Conservation (phyloP, 64 coral and sea anemone genomes). For the Stichodactyla helianthus region DNA sequence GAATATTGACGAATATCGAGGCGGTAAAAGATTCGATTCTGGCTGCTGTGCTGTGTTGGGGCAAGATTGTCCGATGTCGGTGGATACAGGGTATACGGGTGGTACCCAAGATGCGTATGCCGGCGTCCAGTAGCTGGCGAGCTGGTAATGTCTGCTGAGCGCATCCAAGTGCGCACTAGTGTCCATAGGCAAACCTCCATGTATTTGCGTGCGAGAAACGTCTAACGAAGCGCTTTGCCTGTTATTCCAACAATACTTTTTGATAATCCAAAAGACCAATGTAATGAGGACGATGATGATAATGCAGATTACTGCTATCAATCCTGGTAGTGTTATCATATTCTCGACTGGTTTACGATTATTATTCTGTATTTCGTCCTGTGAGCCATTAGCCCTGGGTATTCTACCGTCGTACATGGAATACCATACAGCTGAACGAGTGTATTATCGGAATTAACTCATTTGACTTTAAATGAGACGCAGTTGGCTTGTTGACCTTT, state of each 20-base stretch:
- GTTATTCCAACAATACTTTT: not conserved
- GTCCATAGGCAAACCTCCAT: not conserved
- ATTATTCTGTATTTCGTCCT: not conserved
- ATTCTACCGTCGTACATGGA: not conserved
- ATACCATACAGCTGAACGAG: not conserved
- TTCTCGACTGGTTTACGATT: not conserved
- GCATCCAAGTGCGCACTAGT: no score
- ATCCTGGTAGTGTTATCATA: not conserved
- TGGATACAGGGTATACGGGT: not conserved
- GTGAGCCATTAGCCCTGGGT: not conserved
- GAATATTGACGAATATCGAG: constrained; percentile 13
- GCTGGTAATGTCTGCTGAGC: not conserved
- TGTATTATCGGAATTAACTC: not conserved
- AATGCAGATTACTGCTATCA: not conserved
- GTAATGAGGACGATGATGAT: not conserved
- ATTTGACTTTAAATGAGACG: not conserved
- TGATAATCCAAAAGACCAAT: not conserved
- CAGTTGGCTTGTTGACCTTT: not conserved
- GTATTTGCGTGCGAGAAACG: not conserved
- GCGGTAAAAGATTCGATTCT: not conserved
- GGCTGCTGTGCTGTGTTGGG: not conserved
- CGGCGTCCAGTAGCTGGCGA: not conserved
- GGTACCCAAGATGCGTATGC: not conserved
- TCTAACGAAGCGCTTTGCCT: not conserved
- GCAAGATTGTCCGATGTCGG: not conserved